Percentiles rank a stretch among this genome's conserved stretches.
These are phyloP conservation scores for Thymelicus acteon DNA, from an alignment of 2,888 invertebrate genomes.

Conservation along the genomic window DNA sequence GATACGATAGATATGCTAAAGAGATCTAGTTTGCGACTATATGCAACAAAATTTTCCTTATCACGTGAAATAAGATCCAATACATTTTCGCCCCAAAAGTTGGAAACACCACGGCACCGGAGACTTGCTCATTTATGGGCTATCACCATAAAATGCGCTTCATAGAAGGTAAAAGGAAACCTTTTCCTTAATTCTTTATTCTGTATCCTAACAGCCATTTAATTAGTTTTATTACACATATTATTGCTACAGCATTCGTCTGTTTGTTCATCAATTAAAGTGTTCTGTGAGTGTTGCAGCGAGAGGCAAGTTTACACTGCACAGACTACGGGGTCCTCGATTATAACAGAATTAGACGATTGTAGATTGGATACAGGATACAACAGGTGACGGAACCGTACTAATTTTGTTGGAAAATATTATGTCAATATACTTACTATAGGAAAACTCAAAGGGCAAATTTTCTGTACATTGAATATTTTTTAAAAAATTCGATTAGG, in stretches of 20 bases:
- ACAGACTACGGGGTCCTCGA: conserved; percentile 13
- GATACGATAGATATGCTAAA: too few species aligned
- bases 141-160: background rate
- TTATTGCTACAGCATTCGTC: background rate
- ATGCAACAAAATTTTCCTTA: too few species aligned
- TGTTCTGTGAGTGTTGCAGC: conserved; percentile 12
- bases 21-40: too few species aligned
- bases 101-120: too few species aligned
- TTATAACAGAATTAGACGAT: conserved; percentile 26
- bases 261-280: conserved; percentile 13
- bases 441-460: too few species aligned
- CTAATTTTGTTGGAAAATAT: conserved; percentile 13
- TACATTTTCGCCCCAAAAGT: too few species aligned
- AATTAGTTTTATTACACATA: conserved; percentile 2
- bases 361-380: conserved; percentile 12
- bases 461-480: too few species aligned
- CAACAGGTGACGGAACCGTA: conserved; percentile 5
- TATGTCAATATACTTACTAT: background rate
- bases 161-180: background rate
- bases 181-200: background rate
- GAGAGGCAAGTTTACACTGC: conserved; percentile 22
- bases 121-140: background rate
- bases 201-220: background rate
- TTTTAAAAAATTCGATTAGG: too few species aligned
- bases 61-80: too few species aligned